Evolutionary conservation across 2,888 invertebrate species (phyloP).

Genomic region (Congeria kusceri): DNA sequence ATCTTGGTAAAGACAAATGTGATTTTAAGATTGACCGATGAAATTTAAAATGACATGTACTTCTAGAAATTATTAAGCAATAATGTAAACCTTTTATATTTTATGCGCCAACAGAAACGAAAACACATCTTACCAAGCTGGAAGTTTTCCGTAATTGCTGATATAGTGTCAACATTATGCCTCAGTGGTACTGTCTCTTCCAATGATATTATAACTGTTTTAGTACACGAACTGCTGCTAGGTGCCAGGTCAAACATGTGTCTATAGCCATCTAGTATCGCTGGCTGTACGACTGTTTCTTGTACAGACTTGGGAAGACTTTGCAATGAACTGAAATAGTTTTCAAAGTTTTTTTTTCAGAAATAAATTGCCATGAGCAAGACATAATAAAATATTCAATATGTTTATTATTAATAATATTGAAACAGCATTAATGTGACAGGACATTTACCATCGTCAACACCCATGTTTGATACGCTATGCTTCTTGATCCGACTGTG

Average conservation of each 20-base stretch:
- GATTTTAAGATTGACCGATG: too few species aligned
- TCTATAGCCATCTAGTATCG: conserved; percentile 25
- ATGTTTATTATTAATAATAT: too few species aligned
- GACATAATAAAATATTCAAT: too few species aligned
- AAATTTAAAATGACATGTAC: too few species aligned
- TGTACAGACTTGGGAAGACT: conserved; percentile 33
- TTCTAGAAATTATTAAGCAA: too few species aligned
- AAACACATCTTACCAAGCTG: conserved; percentile 63
- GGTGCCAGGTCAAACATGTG: conserved; percentile 8
- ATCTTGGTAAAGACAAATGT: too few species aligned
- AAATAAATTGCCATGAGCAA: too few species aligned
- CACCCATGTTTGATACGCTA: not conserved
- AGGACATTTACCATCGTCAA: not conserved
- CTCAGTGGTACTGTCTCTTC: conserved; percentile 39
- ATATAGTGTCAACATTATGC: conserved; percentile 68
- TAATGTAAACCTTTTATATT: not conserved
- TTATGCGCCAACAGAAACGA: not conserved
- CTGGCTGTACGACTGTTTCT: conserved; percentile 19
- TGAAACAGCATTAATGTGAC: too few species aligned
- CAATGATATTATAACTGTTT: not conserved
- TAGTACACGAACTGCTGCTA: not conserved
- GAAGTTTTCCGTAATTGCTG: conserved; percentile 77
- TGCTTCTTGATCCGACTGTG: too few species aligned
- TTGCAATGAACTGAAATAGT: conserved; percentile 63
- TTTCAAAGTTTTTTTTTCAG: not conserved